Evolutionary conservation across 2,113 vertebrate species (phyloP), one percentile per base, ranked within the genome.

Genomic region (Cryptomyrus ogoouensis): DNA sequence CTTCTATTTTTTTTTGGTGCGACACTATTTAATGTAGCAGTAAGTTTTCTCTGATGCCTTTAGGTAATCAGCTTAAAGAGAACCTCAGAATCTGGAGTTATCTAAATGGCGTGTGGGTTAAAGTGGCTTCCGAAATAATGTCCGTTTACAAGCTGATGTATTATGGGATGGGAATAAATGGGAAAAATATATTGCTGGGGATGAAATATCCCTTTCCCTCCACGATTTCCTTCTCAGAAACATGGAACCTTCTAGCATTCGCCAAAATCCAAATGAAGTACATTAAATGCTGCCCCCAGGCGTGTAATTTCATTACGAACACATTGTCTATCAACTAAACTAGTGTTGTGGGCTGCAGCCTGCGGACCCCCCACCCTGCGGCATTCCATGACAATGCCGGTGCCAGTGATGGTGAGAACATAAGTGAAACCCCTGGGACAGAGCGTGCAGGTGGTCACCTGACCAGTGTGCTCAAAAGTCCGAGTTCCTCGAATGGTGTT

Each of bases 261-360:
- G 8, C 53, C 19, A 50, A 90, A 84, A 53, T n/a, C 27, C 85
- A 52, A 87, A 89, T 31, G 50, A 90, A 87, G 89, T 87, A 92
- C 89, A 92, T 92, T 90, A 88, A 92, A 80, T 31, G n/a, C 52
- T 92, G 89, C 88, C 90, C 77, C n/a, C 86, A 52, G 90, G 90
- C 90, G 21, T 35, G 27, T 58, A 84, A 91, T 90, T 90, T 88
- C 90, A 92, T 92, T 92, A 91, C 70, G 12, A 52, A 74, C 46
- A 90, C 12, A 35, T 70, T 83, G 62, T 90, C 89, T 91, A 77
- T 92, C 91, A 91, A 90, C 83, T 90, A 88, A 86, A 91, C 90
- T 90, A 88, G 90, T 90, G 88, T 80, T 70, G 42, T 49, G 88
- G 88, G 62, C 80, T 56, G 89, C 86, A 83, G 80, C 91, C 88